Evolutionary conservation across 2,113 vertebrate genomes (phyloP), one percentile per base, ranked within the genome.

Genomic region (Scomber japonicus): DNA sequence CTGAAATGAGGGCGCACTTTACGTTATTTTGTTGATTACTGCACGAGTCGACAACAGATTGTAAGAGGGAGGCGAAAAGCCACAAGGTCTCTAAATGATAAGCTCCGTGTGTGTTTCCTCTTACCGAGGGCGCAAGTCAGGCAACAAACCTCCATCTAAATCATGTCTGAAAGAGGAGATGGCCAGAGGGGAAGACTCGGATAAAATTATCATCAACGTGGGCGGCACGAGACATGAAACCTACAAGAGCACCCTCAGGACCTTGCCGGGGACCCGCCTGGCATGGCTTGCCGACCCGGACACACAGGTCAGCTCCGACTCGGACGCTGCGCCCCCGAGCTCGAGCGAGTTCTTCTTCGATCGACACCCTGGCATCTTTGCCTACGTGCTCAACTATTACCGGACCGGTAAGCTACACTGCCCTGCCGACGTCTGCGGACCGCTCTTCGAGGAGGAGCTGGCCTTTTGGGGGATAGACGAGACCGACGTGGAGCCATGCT

Each of bases 71-170:
- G 19, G 82, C 75, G 60, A 80, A 73, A 81, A 71, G 79, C 77
- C 88, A 35, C 51, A 19, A 66, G 65, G 55, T 67, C 78, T 92
- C 88, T 83, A 93, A 84, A 95, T 99, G 98, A 98, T 99, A 90
- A 99, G 98, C 97, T 99, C 98, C 51, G 98, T 99, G 97, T 99
- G 98, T 93, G 98, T 99, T 85, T 99, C 98, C 94, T 97, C 98
- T 91, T 99, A 98, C 95, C 97, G 98, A 74, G 98, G 98, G 93
- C 98, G 98, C 92, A 99, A 99, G 95, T 97, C 98, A 65, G 97
- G 97, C 94, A 99, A 98, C 95, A 99, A 99, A 96, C 96, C 98
- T 92, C 96, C 97, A 81, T 99, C 98, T 71, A 99, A 99, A 97
- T 95, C 97, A 98, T 99, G 97, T 95, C 95, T 98, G 94, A 98